Evolutionary conservation across 1,140 invertebrate species (phyloP), one percentile per base, ranked within the genome.

Genomic region (Calephelis virginiensis): DNA sequence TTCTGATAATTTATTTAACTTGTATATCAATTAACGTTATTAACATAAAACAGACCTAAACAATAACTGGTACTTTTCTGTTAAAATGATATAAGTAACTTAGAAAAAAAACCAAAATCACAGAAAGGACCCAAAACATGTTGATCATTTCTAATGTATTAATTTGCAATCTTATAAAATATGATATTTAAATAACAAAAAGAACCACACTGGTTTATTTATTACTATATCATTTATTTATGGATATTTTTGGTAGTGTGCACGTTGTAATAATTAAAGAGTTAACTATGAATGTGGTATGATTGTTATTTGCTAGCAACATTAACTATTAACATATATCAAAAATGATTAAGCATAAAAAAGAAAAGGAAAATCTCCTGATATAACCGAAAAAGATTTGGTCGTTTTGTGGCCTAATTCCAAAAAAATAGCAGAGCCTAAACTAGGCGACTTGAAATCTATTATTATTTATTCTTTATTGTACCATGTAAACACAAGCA

Each of bases 301-400:
- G 47, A 49, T 49, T 49, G 6, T 49, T 49, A n/a, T 13, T 49
- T 49, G 12, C 47, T 49, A 11, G 47, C 47, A 49, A 49, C 5
- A 49, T 49, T 49, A 11, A n/a, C n/a, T 49, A 49, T n/a, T 49
- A 38, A 40, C n/a, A 49, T 63, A 63, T 63, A 50, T 63, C 48
- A 38, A 62, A 37, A 63, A 50, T 62, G 65, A 64, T 13, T 71
- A 46, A 68, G 65, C 14, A 65, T 68, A 59, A 62, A 65, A 67
- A 72, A 68, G 61, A 71, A 65, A 48, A n/a, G 66, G 63, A 63
- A 71, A 68, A 63, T 67, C 62, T 46, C 47, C 49, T 63, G 62
- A 63, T 49, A 63, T 63, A 63, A 63, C 47, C 9, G 62, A 63
- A 48, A 63, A 49, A 50, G 62, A 63, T 17, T 47, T 49, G 47